phyloP scores from a whole-genome alignment of 2,797 vertebrate genomes.

The Tarsius wallacei region DNA sequence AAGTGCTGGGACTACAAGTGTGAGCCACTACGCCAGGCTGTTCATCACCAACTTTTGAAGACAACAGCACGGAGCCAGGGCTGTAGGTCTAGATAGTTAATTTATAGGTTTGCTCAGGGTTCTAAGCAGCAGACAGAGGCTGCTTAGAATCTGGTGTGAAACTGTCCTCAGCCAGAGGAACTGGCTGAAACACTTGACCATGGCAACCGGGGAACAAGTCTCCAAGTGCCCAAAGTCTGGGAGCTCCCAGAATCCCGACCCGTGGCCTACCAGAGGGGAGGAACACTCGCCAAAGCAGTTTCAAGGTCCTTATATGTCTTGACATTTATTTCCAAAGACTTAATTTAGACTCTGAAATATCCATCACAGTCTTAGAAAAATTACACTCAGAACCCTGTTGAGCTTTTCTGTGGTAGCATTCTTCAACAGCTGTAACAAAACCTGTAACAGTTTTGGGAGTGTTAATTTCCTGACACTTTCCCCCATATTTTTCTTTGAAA shows the following conservation, averaged over 20 bases:
- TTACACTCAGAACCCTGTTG: not conserved
- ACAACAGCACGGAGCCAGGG: not conserved
- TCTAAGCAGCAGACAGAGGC: not conserved
- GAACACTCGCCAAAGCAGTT: not conserved
- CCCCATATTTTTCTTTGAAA: constrained; percentile 36
- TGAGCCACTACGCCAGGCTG: no score
- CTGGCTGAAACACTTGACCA: not conserved
- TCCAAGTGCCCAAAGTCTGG: not conserved
- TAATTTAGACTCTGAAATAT: not conserved
- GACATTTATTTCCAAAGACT: not conserved
- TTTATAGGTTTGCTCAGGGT: not conserved
- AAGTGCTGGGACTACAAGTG: no score
- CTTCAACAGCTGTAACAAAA: constrained; percentile 43
- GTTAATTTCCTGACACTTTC: constrained; percentile 39
- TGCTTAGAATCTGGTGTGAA: not conserved
- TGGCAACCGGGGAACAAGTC: not conserved
- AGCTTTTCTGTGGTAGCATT: not conserved
- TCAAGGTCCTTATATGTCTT: not conserved
- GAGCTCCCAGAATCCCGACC: not conserved
- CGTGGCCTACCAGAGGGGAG: not conserved
- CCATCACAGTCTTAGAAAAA: constrained; percentile 27
- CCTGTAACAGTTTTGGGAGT: not conserved
- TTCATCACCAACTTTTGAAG: not conserved
- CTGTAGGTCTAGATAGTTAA: not conserved
- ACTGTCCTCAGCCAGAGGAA: not conserved